Evolutionary conservation across 2,888 invertebrate genomes (phyloP), one percentile per base, ranked within the genome.

Genomic region (Aporophyla lueneburgensis): DNA sequence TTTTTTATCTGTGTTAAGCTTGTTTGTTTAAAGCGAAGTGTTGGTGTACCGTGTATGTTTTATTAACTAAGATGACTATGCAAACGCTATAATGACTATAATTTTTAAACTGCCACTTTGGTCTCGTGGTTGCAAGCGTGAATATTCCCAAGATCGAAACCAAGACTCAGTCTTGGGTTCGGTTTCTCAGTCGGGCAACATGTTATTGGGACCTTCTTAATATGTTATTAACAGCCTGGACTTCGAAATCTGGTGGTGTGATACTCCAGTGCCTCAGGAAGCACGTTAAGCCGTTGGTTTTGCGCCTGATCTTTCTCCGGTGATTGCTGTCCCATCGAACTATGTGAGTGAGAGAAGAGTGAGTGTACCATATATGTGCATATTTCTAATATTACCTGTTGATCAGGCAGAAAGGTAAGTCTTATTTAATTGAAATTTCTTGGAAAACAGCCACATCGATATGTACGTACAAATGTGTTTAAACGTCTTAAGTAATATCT

Each of bases 1-100:
- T 12, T 63, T 77, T 71, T 74, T 66, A 40, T 84, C 63, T 40
- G 56, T 49, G 10, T 72, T 24, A n/a, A 40, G 10, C 0, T 10
- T 56, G 21, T 69, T 33, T 62, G 19, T 82, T 67, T 54, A 0
- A 62, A 27, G 51, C 59, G n/a, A 1, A n/a, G 12, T 53, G 16
- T 53, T 5, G 19, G 21, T 14, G 9, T 59, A 7, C 2, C 7
- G 19, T 54, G 12, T 16, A 9, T 12, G 58, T 16, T 67, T 43
- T 43, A 2, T 19, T 43, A 19, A 62, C 9, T 51, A 16, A 14
- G 14, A 10, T 19, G n/a, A 19, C 10, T 51, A 51, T 3, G 0
- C 7, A 27, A 65, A 21, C 12, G 7, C 14, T 12, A 46, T 19
- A 63, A 2, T 1, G n/a, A 14, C 16, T n/a, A 4, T 27, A 27